Evolutionary conservation across 2,888 invertebrate genomes (phyloP).

Genomic region (Dorcus parallelipipedus): DNA sequence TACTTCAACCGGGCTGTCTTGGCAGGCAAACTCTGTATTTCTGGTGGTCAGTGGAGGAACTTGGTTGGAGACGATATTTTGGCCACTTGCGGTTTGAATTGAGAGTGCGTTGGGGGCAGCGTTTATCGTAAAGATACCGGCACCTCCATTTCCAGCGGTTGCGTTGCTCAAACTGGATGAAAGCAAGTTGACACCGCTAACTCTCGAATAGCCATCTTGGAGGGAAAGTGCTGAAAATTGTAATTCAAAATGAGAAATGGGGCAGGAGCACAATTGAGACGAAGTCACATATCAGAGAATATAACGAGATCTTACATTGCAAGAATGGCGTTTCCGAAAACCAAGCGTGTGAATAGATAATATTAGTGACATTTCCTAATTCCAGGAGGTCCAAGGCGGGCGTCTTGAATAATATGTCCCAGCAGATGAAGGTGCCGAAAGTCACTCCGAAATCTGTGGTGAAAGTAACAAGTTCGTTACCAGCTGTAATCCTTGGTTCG

Average conservation of each 20-base stretch:
- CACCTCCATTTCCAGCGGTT: conserved; percentile 26
- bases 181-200: conserved; percentile 30
- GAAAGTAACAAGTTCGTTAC: conserved; percentile 58
- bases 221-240: conserved; percentile 27
- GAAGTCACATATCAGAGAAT: neutral
- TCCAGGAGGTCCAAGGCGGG: conserved; percentile 56
- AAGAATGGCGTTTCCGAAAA: conserved; percentile 77
- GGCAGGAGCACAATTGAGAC: neutral
- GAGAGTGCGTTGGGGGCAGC: neutral
- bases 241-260: neutral
- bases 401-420: conserved; percentile 73
- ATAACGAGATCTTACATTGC: conserved; percentile 50
- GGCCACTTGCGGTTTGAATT: neutral
- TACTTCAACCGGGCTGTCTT: neutral
- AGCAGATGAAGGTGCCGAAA: conserved; percentile 80
- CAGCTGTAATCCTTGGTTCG: conserved; percentile 47
- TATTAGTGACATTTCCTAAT: conserved; percentile 50
- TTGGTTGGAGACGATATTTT: neutral
- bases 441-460: conserved; percentile 73
- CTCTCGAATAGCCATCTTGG: conserved; percentile 32
- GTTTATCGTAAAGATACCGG: conserved; percentile 23
- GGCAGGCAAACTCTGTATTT: conserved; percentile 5
- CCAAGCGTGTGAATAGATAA: conserved; percentile 75
- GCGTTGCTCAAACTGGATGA: conserved; percentile 27
- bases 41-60: neutral